Percentiles rank a stretch among this genome's conserved stretches.
These are phyloP conservation scores for Pelusios castaneus DNA, from an alignment of 2,113 vertebrate species.

Conservation along the genomic window DNA sequence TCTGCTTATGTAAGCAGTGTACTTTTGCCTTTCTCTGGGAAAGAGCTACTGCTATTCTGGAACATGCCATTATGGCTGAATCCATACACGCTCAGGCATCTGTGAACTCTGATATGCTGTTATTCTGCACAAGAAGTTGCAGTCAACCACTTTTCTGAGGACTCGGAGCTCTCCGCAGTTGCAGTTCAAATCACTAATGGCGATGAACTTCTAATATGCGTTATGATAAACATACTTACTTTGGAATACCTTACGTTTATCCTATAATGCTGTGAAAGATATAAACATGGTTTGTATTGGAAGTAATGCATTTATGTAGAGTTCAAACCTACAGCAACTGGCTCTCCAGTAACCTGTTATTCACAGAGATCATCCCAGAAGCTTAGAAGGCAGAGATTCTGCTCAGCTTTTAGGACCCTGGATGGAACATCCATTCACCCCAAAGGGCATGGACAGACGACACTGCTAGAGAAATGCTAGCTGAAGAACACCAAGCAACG, in stretches of 20 bases:
- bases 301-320: neutral
- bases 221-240: neutral
- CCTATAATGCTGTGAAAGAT: neutral
- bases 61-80: neutral
- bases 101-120: neutral
- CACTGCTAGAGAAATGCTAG: neutral
- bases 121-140: neutral
- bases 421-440: neutral
- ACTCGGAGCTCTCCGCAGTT: neutral
- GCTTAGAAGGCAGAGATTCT: neutral
- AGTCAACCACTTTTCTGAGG: neutral
- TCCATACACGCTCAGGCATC: neutral
- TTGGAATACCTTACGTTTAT: neutral
- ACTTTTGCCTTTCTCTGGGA: neutral
- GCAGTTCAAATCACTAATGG: neutral
- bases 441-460: neutral
- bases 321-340: neutral
- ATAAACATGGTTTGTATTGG: neutral
- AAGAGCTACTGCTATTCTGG: neutral
- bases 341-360: neutral
- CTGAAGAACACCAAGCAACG: neutral
- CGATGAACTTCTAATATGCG: neutral
- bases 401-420: neutral
- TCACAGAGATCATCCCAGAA: neutral
- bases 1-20: neutral